Evolutionary conservation across 2,113 vertebrate genomes (phyloP).

Genomic region (Promerops cafer): DNA sequence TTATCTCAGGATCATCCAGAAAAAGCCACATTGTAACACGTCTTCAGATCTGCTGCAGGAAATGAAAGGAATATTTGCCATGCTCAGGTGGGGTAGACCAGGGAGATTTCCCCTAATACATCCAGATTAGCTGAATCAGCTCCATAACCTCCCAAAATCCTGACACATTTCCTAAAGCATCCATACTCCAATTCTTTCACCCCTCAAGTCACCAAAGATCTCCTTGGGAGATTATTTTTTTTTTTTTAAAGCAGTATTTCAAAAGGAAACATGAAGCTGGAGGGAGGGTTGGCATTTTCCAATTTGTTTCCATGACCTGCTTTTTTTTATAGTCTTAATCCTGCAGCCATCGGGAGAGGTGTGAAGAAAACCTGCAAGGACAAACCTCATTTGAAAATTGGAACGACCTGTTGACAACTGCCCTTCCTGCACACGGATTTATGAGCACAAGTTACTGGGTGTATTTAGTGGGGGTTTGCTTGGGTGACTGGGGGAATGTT

Average conservation of each 20-base stretch:
- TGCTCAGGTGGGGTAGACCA: neutral
- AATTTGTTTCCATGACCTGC: neutral
- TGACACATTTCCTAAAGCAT: neutral
- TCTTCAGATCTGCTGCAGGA: neutral
- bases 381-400: slow-evolving; percentile 23
- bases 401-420: neutral
- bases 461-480: neutral
- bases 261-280: neutral
- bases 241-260: neutral
- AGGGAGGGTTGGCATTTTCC: neutral
- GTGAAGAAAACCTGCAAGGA: slow-evolving; percentile 35
- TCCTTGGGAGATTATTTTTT: neutral
- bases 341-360: slow-evolving; percentile 14
- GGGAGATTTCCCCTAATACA: neutral
- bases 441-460: neutral
- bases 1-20: neutral
- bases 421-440: neutral
- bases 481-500: neutral
- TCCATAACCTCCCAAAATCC: neutral
- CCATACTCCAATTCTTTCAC: neutral
- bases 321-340: neutral
- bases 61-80: slow-evolving; percentile 17
- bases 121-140: neutral
- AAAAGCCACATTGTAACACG: neutral
- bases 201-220: neutral